Base-by-base conservation (phyloP, 1,140 invertebrate genomes). In the Camponotus floridanus region DNA sequence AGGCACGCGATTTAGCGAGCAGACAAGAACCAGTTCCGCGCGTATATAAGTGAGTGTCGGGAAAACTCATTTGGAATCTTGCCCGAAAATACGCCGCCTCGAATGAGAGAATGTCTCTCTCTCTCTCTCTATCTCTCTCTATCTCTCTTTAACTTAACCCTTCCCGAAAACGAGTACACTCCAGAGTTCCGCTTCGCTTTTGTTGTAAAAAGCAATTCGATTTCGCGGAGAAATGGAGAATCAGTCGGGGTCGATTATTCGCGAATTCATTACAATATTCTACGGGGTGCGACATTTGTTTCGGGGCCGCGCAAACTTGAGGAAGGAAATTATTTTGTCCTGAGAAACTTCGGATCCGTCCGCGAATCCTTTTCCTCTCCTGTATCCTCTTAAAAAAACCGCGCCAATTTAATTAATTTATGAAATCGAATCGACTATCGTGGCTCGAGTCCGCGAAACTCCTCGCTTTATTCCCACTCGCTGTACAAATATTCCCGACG, bases 1-100 rank as follows among this genome's bases (percentile, higher is more conserved):
- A 48, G 83, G 83, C 89, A 90, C 88, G 88, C 89, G 89, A 90
- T 90, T 89, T 74, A 85, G 57, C 57, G 70, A 86, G 74, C 74
- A 89, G 76, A 68, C 71, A 80, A 86, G 86, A 85, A 86, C 88
- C 87, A 90, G 88, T 90, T 90, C 71, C 68, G 78, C 59, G 61
- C 42, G 11, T 45, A 45, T 86, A 71, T 76, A 87, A 89, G 88
- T 89, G 81, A 81, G 85, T 90, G 88, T 85, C 87, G 48, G 68
- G 83, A 85, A 84, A 67, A 59, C 78, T 74, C 70, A 51, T 84
- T 85, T 90, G 87, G 87, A 89, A 80, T 64, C 79, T 85, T 89
- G 88, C 76, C 87, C 78, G 73, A 87, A 89, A 89, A 87, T 42
- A 55, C 59, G 33, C n/a, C n/a, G 48, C 70, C 45, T 33, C 64